These are phyloP conservation scores for Lepidurus apus DNA, from an alignment of 1,140 invertebrate genomes.

Conservation along the genomic window DNA sequence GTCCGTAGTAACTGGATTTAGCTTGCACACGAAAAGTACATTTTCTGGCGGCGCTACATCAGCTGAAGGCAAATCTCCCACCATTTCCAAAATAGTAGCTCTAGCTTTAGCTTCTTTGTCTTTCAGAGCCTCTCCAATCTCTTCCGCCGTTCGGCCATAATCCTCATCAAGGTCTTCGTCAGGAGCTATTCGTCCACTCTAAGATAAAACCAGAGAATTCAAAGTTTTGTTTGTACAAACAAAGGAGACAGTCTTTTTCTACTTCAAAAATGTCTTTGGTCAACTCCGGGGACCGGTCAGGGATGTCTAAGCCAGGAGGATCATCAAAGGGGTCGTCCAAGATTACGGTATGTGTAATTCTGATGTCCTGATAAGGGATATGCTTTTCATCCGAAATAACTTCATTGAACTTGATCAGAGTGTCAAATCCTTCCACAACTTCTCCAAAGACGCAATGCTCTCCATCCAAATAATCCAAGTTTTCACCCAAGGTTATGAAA, in stretches of 20 bases:
- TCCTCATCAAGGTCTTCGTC: slow-evolving; percentile 94
- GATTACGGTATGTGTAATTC: slow-evolving; percentile 95
- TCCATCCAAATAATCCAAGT: slow-evolving; percentile 85
- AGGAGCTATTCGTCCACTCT: slow-evolving; percentile 82
- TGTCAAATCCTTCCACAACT: slow-evolving; percentile 86
- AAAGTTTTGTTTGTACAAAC: not conserved
- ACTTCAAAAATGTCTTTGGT: slow-evolving; percentile 58
- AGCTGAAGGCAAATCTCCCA: slow-evolving; percentile 94
- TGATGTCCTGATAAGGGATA: slow-evolving; percentile 89
- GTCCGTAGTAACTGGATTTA: slow-evolving; percentile 98
- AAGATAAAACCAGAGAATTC: not conserved
- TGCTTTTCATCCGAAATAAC: slow-evolving; percentile 86
- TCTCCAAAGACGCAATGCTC: slow-evolving; percentile 96
- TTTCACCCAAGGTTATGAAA: slow-evolving; percentile 85
- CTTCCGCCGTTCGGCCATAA: slow-evolving; percentile 70
- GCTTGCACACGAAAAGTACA: slow-evolving; percentile 98
- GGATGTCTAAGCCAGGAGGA: slow-evolving; percentile 66
- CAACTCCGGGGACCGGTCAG: slow-evolving; percentile 80
- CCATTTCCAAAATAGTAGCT: slow-evolving; percentile 96
- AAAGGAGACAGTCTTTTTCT: not conserved
- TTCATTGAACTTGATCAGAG: slow-evolving; percentile 85
- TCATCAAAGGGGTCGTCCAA: slow-evolving; percentile 95
- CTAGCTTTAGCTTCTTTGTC: slow-evolving; percentile 91
- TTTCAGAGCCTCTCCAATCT: slow-evolving; percentile 81
- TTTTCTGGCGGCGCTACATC: slow-evolving; percentile 98